Percentiles rank a stretch among this genome's conserved stretches.
phyloP scores from a whole-genome alignment of 2,888 invertebrate species.

The Labia minor region DNA sequence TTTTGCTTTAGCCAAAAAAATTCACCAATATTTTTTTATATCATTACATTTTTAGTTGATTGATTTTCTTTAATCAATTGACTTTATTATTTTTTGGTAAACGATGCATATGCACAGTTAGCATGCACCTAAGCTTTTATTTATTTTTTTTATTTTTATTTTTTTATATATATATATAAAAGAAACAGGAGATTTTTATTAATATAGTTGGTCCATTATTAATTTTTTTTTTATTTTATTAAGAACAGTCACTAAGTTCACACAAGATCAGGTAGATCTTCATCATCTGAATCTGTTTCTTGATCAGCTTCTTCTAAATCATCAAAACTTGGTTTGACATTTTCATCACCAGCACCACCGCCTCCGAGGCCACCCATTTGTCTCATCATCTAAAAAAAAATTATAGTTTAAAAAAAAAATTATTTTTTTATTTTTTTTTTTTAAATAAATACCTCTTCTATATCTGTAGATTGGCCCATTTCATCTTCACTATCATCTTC shows the following conservation, averaged over 20 bases:
- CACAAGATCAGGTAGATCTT: conserved; percentile 64
- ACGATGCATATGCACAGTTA: neutral
- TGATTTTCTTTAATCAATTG: neutral
- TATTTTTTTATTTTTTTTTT: neutral
- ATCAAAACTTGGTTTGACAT: conserved; percentile 59
- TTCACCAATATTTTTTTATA: neutral
- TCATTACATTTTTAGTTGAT: neutral
- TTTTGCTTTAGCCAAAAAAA: neutral
- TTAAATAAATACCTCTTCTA: conserved; percentile 43
- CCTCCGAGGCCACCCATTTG: conserved; percentile 55
- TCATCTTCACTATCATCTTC: conserved; percentile 89
- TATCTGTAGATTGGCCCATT: conserved; percentile 39
- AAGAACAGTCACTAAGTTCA: conserved; percentile 33
- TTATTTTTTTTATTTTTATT: no score
- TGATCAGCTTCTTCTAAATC: conserved; percentile 49
- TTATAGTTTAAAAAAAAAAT: conserved; percentile 13
- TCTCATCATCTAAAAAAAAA: conserved; percentile 49
- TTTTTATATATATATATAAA: neutral
- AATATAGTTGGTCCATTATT: neutral
- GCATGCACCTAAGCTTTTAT: neutral
- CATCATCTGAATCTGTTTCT: conserved; percentile 67
- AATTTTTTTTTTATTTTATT: neutral
- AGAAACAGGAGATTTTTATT: neutral
- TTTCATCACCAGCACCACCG: conserved; percentile 39
- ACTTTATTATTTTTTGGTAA: neutral